These are phyloP conservation scores for Pantherophis alleghaniensis DNA, from an alignment of 2,797 vertebrate genomes.

Conservation along the genomic window DNA sequence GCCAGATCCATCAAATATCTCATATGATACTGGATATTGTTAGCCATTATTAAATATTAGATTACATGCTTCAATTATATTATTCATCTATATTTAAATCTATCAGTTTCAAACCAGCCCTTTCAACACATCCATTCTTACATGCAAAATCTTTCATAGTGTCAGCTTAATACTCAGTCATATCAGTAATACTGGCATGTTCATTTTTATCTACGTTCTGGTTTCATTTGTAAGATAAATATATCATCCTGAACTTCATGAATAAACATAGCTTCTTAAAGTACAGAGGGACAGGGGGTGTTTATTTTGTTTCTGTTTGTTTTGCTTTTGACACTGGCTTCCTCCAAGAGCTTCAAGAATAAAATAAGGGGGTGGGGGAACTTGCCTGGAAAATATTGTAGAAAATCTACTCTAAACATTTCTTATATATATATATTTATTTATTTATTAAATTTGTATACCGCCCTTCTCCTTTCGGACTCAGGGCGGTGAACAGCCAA, in stretches of 20 bases:
- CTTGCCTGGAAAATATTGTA: slow-evolving; percentile 44
- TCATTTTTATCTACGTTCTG: slow-evolving; percentile 46
- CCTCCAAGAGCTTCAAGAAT: slow-evolving; percentile 11
- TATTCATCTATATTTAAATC: slow-evolving; percentile 47
- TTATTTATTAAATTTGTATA: no score
- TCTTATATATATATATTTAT: slow-evolving; percentile 15
- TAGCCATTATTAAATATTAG: slow-evolving; percentile 38
- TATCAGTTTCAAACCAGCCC: slow-evolving; percentile 33
- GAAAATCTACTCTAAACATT: slow-evolving; percentile 46
- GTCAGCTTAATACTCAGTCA: slow-evolving; percentile 34
- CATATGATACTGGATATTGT: slow-evolving; percentile 21
- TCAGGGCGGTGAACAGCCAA: no score
- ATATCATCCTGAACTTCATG: slow-evolving; percentile 55
- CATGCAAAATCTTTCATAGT: slow-evolving; percentile 32
- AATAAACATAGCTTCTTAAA: slow-evolving; percentile 39
- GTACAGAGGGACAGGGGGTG: neutral
- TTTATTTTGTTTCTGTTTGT: slow-evolving; percentile 20
- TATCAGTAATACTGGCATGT: slow-evolving; percentile 21
- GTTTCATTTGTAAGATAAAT: slow-evolving; percentile 42
- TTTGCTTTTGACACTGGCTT: slow-evolving; percentile 23
- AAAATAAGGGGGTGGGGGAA: neutral
- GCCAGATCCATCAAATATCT: slow-evolving; percentile 41
- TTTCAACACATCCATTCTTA: slow-evolving; percentile 42
- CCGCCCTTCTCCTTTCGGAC: no score
- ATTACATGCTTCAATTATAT: neutral